Evolutionary conservation across 2,888 invertebrate species (phyloP), one percentile per base, ranked within the genome.

Genomic region (Cactoblastis cactorum): DNA sequence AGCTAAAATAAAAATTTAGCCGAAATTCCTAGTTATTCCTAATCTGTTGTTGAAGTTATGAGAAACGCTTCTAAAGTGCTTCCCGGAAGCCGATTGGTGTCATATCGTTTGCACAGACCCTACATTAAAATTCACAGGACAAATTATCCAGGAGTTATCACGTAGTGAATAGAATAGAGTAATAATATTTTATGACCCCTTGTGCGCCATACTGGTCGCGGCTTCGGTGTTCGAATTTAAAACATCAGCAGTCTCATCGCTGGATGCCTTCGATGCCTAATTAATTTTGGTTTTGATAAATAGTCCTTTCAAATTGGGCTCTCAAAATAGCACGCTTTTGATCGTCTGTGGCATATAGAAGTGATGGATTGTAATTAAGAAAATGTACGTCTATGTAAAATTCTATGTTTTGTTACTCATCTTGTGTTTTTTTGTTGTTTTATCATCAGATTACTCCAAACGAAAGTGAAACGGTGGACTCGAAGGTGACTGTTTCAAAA

Each of bases 161-260:
- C 89, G 89, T 89, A 85, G 77, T 77, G 81, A 86, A 89, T 86
- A 88, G 86, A 89, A 89, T 89, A 82, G 88, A 86, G 73, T 77
- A 73, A 84, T 89, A 83, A 89, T 85, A 81, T 87, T 89, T 89
- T 82, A 89, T 78, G 80, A 87, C 76, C 89, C 80, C 87, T 89
- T 89, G 89, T 89, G 72, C 80, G 78, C 88, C 88, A 78, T 89
- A 87, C 85, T 71, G 61, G 87, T 74, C 67, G 72, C 64, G 62
- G 66, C 65, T 68, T 72, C 80, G 75, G 71, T 77, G 80, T 75
- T 82, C 86, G 87, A 84, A 87, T 85, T 83, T 83, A 82, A 85
- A 88, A 83, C 74, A 67, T 69, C 65, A 70, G 60, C 70, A 17
- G 12, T 28, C 41, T 41, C 41, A 71, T 69, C 65, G 64, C 61